A percentile compares a stretch with the other conserved stretches of the same genome.
Evolutionary conservation across 2,888 invertebrate species (phyloP).

Genomic region (Drosophila mercatorum): DNA sequence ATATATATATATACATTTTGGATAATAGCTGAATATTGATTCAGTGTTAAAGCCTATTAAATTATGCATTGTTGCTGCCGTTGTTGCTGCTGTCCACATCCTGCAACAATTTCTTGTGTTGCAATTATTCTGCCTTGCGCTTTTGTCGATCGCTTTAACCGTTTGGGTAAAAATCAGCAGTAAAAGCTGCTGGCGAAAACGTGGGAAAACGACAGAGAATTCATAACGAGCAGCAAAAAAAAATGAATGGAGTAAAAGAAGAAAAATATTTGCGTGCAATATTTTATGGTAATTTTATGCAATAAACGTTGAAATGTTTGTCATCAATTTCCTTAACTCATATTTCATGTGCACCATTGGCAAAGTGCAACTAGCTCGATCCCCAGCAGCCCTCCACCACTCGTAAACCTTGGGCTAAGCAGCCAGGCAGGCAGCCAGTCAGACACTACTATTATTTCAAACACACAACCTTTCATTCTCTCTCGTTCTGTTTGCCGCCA

Average conservation of each 20-base stretch:
- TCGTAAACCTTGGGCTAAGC: background rate
- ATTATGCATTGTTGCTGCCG: background rate
- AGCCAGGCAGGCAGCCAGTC: background rate
- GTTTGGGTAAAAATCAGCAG: conserved; percentile 18
- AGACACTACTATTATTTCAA: conserved; percentile 55
- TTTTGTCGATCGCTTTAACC: conserved; percentile 45
- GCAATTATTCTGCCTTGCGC: conserved; percentile 52
- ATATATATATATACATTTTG: conserved; percentile 2
- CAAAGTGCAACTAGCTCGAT: conserved; percentile 12
- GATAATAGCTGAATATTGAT: conserved; percentile 11
- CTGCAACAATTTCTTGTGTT: conserved; percentile 12
- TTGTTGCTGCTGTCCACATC: background rate
- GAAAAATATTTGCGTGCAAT: conserved; percentile 65
- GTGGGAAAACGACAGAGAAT: conserved; percentile 21
- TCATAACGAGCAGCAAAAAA: conserved; percentile 45
- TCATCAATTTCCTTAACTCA: conserved; percentile 79
- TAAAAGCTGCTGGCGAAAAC: conserved; percentile 19
- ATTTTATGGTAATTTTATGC: conserved; percentile 80
- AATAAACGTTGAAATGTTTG: conserved; percentile 79
- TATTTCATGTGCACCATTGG: conserved; percentile 73
- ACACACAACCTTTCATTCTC: conserved; percentile 20
- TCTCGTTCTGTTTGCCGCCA: conserved; percentile 24
- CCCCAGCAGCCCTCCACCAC: background rate
- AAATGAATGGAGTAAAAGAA: conserved; percentile 1
- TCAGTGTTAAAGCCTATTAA: conserved; percentile 11